Evolutionary conservation across 2,797 vertebrate species (phyloP), one percentile per base, ranked within the genome.

Genomic region (Acanthurus leucopareius): DNA sequence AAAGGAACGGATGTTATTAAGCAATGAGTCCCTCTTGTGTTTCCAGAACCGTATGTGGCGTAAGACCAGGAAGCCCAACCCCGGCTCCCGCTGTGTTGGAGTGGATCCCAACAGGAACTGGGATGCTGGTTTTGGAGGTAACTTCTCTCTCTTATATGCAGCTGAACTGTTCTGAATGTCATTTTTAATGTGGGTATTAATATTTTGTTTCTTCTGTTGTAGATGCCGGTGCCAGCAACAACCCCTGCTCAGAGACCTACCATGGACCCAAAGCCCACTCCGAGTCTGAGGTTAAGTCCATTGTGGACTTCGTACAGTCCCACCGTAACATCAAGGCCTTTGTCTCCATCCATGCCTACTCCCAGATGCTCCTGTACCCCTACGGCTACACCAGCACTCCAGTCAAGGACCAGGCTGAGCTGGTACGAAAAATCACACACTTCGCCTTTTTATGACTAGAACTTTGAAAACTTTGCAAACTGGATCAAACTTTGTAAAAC

Each of bases 51-150:
- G 98, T 6, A 16, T 99, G 97, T 99, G 98, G 98, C 97, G 98
- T 83, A 99, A 99, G 93, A 99, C 97, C 76, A 96, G 97, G 69
- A 98, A 97, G 71, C 87, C 28, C 60, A 91, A 89, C 6, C 0
- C 89, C 0, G 94, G 96, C 17, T 93, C 94, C 0, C 0, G 0
- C 3, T 99, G 98, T 0, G 2, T 95, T 0, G 98, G 98, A 1
- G 97, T 95, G 1, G 98, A 99, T 40, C 96, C 97, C 88, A 99
- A 99, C 94, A 96, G 98, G 90, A 99, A 99, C 94, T 99, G 97
- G 97, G 96, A 97, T 0, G 93, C 95, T 40, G 97, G 93, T 11
- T 99, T 98, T 77, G 97, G 97, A 95, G 79, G 98, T 98, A 95
- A 88, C 0, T 1, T 40, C n/a, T 73, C 53, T 32, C 28, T 32